These are phyloP conservation scores for Limnephilus rhombicus DNA, from an alignment of 2,888 invertebrate species.

Conservation along the genomic window DNA sequence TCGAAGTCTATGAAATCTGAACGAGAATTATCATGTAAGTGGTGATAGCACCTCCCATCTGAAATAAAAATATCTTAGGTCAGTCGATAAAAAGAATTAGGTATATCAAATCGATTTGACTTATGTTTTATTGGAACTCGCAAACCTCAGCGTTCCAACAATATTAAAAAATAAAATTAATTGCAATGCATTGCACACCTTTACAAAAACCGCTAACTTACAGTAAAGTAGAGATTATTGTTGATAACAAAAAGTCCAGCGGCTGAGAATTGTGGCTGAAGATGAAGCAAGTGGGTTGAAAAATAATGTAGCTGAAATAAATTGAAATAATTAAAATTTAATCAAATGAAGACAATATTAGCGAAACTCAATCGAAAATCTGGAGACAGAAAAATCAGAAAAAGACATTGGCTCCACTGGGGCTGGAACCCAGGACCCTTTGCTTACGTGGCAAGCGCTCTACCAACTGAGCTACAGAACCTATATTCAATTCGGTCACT, in stretches of 20 bases:
- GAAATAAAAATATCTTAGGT: not conserved
- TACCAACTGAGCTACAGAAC: no score
- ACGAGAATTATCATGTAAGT: not conserved
- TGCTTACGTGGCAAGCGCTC: no score
- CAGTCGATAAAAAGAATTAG: not conserved
- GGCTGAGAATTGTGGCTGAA: not conserved
- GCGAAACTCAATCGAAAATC: no score
- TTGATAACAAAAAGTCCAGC: conserved; percentile 8
- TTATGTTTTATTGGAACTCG: not conserved
- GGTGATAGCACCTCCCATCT: not conserved
- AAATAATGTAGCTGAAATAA: conserved; percentile 3
- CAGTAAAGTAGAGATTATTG: conserved; percentile 5
- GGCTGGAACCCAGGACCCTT: no score
- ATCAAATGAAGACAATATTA: no score
- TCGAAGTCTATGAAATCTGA: not conserved
- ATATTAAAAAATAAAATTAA: not conserved
- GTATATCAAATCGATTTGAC: not conserved
- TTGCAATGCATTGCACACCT: not conserved
- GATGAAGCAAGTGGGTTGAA: not conserved
- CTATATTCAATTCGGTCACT: no score
- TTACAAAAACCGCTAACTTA: not conserved
- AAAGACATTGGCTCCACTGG: no score
- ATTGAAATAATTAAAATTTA: no score
- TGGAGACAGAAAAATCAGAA: no score
- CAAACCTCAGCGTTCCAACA: no score